Base-by-base conservation (phyloP, 2,797 vertebrate species). In the Muscicapa striata region DNA sequence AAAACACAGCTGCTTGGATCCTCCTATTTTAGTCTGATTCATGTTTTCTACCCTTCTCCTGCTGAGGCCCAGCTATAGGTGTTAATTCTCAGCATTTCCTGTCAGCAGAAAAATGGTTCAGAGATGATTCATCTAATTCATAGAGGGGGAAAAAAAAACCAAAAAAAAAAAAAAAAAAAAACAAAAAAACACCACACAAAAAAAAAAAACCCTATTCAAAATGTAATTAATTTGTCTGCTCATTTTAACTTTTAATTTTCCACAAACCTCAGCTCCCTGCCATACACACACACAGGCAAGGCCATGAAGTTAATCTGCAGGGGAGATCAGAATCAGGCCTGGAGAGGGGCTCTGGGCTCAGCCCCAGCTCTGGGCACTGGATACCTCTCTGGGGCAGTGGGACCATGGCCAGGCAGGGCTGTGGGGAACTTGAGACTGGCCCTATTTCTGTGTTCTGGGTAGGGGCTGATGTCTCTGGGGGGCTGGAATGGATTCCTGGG, bases 101-200 rank as follows among this genome's bases (percentile, higher is more conserved):
- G 19, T 20, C 18, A 34, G 36, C 9, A 81, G 34, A 84, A 89
- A 89, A 81, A 34, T 5, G 2, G 4, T 74, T 84, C 48, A 45
- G 80, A 74, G 61, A 45, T 88, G 29, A 80, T 64, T 78, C 5
- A 87, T 87, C 40, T 78, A 30, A 73, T 64, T 58, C 21, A 64
- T 14, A 24, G 3, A 16, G 5, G 0, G 6, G 54, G 78, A 43
- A 34, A 45, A 17, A 15, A 32, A 15, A 20, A 1, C n/a, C n/a
- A 34, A 34, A 34, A 34, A 34, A 34, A 34, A 34, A 7, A 34
- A 34, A 34, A 34, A 34, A 34, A 34, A 34, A 7, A 34, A 34
- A 34, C 34, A 34, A 34, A 34, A 34, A 34, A 34, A 34, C 34
- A 34, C 34, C 34, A 34, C 34, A n/a, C 34, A 5, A 72, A 81